A percentile compares a stretch with the other conserved stretches of the same genome.
phyloP scores from a whole-genome alignment of 2,888 invertebrate genomes.

The Drosophila acutilabella region DNA sequence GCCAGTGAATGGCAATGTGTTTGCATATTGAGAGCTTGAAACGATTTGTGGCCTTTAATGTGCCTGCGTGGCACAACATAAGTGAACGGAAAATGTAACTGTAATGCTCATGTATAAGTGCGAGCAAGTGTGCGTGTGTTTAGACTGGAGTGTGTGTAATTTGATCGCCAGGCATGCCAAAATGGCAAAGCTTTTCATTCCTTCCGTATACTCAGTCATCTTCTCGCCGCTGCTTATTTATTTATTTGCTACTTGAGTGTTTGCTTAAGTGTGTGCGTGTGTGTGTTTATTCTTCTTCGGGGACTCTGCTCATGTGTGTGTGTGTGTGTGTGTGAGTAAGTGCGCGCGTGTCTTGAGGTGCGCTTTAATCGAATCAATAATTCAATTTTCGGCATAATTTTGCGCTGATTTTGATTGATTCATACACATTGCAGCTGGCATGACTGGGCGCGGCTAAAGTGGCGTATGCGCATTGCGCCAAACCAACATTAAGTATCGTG shows the following conservation, averaged over 20 bases:
- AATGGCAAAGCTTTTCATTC: slow-evolving; percentile 36
- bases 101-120: slow-evolving; percentile 45
- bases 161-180: slow-evolving; percentile 62
- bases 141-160: slow-evolving; percentile 60
- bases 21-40: slow-evolving; percentile 70
- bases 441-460: slow-evolving; percentile 25
- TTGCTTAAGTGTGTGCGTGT: slow-evolving; percentile 14
- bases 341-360: slow-evolving; percentile 41
- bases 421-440: slow-evolving; percentile 38
- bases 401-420: slow-evolving; percentile 76
- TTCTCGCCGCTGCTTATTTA: slow-evolving; percentile 46
- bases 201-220: slow-evolving; percentile 20
- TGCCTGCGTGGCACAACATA: slow-evolving; percentile 71
- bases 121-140: slow-evolving; percentile 34
- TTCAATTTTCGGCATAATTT: slow-evolving; percentile 70
- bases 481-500: slow-evolving; percentile 39
- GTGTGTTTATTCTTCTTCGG: background rate
- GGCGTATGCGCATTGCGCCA: slow-evolving; percentile 56
- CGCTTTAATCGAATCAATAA: slow-evolving; percentile 76
- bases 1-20: slow-evolving; percentile 48
- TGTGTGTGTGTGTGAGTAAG: slow-evolving; percentile 10
- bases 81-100: slow-evolving; percentile 66
- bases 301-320: slow-evolving; percentile 1
- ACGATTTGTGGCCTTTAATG: slow-evolving; percentile 78
- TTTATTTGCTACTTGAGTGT: slow-evolving; percentile 45